Conservation (phyloP, 2,113 vertebrate genomes). For the Hymenochirus boettgeri region DNA sequence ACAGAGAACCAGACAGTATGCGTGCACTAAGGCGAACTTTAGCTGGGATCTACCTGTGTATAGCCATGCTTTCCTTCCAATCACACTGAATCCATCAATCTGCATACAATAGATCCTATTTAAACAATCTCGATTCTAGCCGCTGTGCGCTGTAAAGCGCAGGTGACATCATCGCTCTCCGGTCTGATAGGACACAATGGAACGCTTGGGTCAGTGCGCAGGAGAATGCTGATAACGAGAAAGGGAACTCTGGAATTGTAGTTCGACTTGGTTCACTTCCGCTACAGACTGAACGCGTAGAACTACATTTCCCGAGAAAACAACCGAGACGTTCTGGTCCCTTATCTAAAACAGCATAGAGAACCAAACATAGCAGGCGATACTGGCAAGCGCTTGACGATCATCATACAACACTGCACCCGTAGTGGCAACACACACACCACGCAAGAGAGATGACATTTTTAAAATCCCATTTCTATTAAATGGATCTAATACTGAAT, state of each 20-base stretch:
- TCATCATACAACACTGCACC: too few species aligned
- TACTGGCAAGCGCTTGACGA: too few species aligned
- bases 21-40: background rate
- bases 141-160: conserved; percentile 52
- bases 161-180: conserved; percentile 70
- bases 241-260: conserved; percentile 49
- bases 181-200: conserved; percentile 49
- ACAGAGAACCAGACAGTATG: background rate
- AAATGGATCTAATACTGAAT: too few species aligned
- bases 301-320: conserved; percentile 28
- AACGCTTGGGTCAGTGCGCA: background rate
- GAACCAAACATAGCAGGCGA: too few species aligned
- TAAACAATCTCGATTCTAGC: conserved; percentile 57
- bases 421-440: too few species aligned
- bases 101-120: conserved; percentile 56
- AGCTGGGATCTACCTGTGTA: background rate
- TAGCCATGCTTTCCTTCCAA: background rate
- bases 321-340: too few species aligned
- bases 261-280: background rate
- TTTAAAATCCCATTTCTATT: too few species aligned
- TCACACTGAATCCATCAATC: conserved; percentile 1
- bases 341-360: too few species aligned
- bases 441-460: too few species aligned
- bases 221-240: conserved; percentile 26
- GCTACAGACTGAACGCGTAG: background rate